Base-by-base conservation (phyloP, 2,888 invertebrate genomes). In the Incurvaria masculella region DNA sequence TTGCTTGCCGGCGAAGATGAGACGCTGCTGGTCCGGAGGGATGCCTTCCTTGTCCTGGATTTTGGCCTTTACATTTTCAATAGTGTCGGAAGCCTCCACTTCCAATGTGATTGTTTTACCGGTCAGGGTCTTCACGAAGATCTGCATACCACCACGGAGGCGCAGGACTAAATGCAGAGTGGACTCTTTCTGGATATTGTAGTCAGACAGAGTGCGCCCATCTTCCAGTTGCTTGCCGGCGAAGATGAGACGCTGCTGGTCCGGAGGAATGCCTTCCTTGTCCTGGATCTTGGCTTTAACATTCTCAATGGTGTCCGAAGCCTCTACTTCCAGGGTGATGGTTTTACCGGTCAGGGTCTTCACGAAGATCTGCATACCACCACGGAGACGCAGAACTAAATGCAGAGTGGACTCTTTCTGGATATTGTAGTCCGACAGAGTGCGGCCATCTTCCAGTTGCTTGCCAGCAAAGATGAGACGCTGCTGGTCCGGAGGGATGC, bases 241-340 rank as follows among this genome's bases (percentile, higher is more conserved):
- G 23, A 65, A 65, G 49, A 65, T 65, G 0, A 65, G 49, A 43
- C 65, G 56, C 52, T 66, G 65, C 47, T 66, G 65, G 54, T 66
- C 65, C 52, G 65, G 65, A 1, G 65, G 65, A 11, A 66, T 66
- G 1, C 66, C 66, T 26, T 66, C 66, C 18, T 66, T 65, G 50
- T 66, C 65, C 39, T 65, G 65, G 45, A 66, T 65, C 46, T 65
- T 66, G 2, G 64, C 63, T 20, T 65, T 65, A 0, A 65, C 65
- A 57, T 65, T 65, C 26, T 65, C 65, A 40, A 65, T 65, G 1
- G 64, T 64, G 48, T 65, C 65, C 0, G 65, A 61, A 1, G 64
- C 52, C 14, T 65, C 65, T 0, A 63, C 64, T 45, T 65, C 65
- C 0, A 65, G 20, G 0, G 65, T 65, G 10, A 65, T 65, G 0